Conservation (phyloP, 2,888 invertebrate species). For the Elmis aenea region DNA sequence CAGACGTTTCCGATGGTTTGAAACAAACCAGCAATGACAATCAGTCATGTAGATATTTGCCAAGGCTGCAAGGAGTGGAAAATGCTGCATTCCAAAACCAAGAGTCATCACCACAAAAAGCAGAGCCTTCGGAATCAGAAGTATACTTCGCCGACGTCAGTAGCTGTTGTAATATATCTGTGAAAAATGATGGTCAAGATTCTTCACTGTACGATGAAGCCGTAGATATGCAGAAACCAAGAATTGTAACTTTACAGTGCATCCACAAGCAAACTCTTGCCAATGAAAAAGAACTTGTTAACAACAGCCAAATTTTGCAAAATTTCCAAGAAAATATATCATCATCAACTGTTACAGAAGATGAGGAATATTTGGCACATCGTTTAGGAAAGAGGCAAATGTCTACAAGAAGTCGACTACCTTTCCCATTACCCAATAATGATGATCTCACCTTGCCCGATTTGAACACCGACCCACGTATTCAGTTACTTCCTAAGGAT, state of each 20-base stretch:
- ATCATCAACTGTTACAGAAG: constrained; percentile 41
- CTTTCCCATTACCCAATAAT: constrained; percentile 48
- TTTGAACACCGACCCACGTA: constrained; percentile 28
- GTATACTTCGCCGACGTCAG: constrained; percentile 84
- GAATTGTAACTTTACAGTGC: constrained; percentile 40
- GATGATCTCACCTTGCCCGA: constrained; percentile 35
- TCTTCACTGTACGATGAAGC: constrained; percentile 57
- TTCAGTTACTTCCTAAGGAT: constrained; percentile 39
- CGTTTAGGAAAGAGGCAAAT: constrained; percentile 54
- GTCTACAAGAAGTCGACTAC: constrained; percentile 56
- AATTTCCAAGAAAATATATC: constrained; percentile 38
- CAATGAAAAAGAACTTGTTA: constrained; percentile 29
- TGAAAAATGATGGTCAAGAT: constrained; percentile 53
- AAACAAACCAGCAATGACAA: constrained; percentile 31
- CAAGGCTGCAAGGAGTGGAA: constrained; percentile 65
- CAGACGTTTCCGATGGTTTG: constrained; percentile 30
- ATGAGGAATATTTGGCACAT: constrained; percentile 56
- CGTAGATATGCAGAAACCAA: constrained; percentile 43
- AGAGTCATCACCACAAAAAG: constrained; percentile 52
- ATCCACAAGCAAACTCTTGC: constrained; percentile 40
- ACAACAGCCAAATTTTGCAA: constrained; percentile 31
- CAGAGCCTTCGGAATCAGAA: constrained; percentile 71
- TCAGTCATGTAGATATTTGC: constrained; percentile 41
- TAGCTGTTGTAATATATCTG: constrained; percentile 74
- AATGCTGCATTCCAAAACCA: constrained; percentile 73